Conservation (phyloP, 2,888 invertebrate genomes). For the Athalia circularis region DNA sequence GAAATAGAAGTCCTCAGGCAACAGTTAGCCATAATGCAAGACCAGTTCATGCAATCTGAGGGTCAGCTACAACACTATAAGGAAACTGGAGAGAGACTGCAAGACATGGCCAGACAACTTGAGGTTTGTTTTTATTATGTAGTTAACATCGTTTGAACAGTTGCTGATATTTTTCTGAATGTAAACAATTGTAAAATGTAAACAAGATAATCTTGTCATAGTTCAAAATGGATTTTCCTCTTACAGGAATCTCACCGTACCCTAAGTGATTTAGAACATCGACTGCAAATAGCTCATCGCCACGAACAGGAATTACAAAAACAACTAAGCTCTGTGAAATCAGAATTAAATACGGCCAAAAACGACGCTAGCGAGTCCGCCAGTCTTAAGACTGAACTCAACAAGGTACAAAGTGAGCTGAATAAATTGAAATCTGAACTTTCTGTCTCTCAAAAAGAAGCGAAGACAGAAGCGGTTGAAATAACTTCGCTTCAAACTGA, state of each 20-base stretch:
- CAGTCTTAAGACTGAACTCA: conserved; percentile 73
- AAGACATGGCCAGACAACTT: conserved; percentile 76
- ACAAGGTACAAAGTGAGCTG: conserved; percentile 65
- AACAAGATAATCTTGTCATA: neutral
- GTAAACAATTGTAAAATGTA: neutral
- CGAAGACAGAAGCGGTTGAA: conserved; percentile 62
- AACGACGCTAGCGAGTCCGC: conserved; percentile 63
- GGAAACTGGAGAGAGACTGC: conserved; percentile 76
- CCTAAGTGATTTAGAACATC: conserved; percentile 77
- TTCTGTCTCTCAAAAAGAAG: conserved; percentile 59
- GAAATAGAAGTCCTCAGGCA: conserved; percentile 68
- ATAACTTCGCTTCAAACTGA: conserved; percentile 54
- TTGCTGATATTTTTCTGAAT: neutral
- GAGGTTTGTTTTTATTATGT: conserved; percentile 67
- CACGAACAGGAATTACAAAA: conserved; percentile 78
- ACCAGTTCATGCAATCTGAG: conserved; percentile 67
- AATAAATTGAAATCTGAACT: conserved; percentile 62
- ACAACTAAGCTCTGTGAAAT: conserved; percentile 69
- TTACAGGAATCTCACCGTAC: conserved; percentile 76
- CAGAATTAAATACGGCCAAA: conserved; percentile 70
- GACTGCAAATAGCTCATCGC: conserved; percentile 74
- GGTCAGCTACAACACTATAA: conserved; percentile 71
- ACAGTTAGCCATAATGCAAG: conserved; percentile 67
- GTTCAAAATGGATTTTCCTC: neutral
- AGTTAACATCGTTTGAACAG: neutral